Percentiles rank a stretch among this genome's conserved stretches.
phyloP scores from a whole-genome alignment of 2,113 vertebrate species.

The Chauna torquata region DNA sequence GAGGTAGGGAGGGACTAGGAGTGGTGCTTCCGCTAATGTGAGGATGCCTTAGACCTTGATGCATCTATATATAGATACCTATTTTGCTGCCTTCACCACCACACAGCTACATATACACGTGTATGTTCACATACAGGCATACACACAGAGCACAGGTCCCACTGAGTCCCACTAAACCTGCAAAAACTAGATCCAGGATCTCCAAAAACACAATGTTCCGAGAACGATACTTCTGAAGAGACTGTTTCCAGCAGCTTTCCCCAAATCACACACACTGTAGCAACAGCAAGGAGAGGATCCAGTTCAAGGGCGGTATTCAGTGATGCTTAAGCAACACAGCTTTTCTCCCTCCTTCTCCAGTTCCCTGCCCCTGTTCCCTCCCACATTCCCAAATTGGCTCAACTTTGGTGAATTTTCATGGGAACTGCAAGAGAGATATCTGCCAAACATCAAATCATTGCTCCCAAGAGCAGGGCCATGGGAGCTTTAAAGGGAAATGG shows the following conservation, averaged over 20 bases:
- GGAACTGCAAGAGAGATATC: background rate
- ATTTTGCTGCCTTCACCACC: background rate
- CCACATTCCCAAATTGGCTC: background rate
- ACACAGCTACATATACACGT: rapidly evolving
- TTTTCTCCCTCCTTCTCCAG: background rate
- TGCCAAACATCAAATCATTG: background rate
- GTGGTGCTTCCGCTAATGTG: background rate
- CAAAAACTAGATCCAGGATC: background rate
- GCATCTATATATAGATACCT: rapidly evolving
- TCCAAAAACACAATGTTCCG: background rate
- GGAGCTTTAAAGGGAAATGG: background rate
- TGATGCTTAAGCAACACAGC: background rate
- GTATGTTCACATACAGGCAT: background rate
- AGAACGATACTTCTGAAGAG: background rate
- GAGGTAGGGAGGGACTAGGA: background rate
- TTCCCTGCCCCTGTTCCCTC: background rate
- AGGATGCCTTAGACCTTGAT: background rate
- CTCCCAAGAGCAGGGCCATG: background rate
- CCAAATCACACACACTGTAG: background rate
- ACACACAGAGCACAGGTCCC: background rate
- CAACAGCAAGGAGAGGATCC: background rate
- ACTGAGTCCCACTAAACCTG: background rate
- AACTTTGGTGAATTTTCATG: background rate
- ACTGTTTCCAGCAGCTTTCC: background rate
- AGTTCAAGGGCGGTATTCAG: background rate